These are phyloP conservation scores for Hylomyscus alleni DNA, from an alignment of 2,797 vertebrate species.

Conservation along the genomic window DNA sequence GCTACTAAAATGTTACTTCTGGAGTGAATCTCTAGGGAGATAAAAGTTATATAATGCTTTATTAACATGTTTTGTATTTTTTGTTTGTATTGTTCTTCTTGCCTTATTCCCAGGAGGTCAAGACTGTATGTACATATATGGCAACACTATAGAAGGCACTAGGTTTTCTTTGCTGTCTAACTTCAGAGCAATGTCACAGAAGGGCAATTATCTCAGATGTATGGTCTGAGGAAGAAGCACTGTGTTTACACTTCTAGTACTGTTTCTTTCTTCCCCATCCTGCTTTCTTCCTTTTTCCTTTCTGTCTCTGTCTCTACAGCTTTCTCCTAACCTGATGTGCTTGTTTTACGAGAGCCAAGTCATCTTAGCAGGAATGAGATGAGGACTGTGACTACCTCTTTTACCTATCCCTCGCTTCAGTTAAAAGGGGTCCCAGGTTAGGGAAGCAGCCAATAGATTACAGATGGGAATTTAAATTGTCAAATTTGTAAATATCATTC, in stretches of 20 bases:
- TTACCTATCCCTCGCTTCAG: constrained; percentile 75
- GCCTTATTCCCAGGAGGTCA: not conserved
- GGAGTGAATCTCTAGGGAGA: not conserved
- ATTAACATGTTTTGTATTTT: constrained; percentile 2
- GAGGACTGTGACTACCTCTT: not conserved
- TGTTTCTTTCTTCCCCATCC: not conserved
- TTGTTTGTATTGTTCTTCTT: not conserved
- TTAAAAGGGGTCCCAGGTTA: constrained; percentile 82
- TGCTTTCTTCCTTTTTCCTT: too few species aligned
- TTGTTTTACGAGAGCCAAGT: constrained; percentile 45
- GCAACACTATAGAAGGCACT: not conserved
- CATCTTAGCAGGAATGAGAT: constrained; percentile 41
- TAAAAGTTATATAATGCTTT: constrained; percentile 4
- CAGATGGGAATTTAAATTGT: constrained; percentile 81
- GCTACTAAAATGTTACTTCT: constrained; percentile 18
- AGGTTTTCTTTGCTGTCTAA: not conserved
- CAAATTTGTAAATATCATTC: constrained; percentile 78
- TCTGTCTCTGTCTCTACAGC: rapidly evolving
- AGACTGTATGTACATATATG: not conserved
- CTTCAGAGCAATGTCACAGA: constrained; percentile 7
- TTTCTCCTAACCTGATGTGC: not conserved
- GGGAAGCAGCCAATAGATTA: constrained; percentile 80
- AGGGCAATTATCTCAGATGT: constrained; percentile 12
- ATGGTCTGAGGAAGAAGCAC: not conserved
- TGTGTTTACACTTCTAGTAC: not conserved